A percentile compares a stretch with the other conserved stretches of the same genome.
phyloP scores from a whole-genome alignment of 1,140 invertebrate species.

The Phocides pigmalion region DNA sequence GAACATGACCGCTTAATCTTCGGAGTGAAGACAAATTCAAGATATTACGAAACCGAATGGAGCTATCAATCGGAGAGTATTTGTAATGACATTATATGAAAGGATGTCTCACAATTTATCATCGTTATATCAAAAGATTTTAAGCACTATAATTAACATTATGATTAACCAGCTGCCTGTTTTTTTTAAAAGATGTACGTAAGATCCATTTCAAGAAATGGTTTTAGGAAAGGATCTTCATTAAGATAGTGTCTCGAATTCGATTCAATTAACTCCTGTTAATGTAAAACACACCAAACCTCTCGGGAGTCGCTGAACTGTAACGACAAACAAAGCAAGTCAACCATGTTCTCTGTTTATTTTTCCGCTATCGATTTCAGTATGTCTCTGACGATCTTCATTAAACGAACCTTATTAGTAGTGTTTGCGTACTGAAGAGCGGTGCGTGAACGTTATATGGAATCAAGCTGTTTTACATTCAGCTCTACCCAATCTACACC shows the following conservation, averaged over 20 bases:
- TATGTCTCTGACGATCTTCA: conserved; percentile 34
- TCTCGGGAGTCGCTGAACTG: conserved; percentile 21
- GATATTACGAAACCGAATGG: conserved; percentile 17
- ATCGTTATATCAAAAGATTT: too few relatives aligned
- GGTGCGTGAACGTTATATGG: conserved; percentile 26
- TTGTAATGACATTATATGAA: not conserved
- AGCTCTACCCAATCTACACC: conserved; percentile 10
- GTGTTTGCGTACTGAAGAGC: conserved; percentile 29
- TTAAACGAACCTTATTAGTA: conserved; percentile 35
- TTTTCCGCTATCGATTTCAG: conserved; percentile 34
- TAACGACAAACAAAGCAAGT: conserved; percentile 25
- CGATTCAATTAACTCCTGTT: conserved; percentile 17
- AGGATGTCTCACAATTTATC: too few relatives aligned
- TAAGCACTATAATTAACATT: too few relatives aligned
- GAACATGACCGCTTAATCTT: conserved; percentile 30
- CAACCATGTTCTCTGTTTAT: conserved; percentile 28
- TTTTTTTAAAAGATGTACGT: too few relatives aligned
- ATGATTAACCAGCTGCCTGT: too few relatives aligned
- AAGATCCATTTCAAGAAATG: too few relatives aligned
- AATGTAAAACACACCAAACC: conserved; percentile 23
- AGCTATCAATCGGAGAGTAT: not conserved
- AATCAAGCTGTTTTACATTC: conserved; percentile 10
- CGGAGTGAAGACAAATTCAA: conserved; percentile 19
- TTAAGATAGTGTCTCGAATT: not conserved
- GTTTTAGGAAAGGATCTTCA: not conserved